A percentile compares a stretch with the other conserved stretches of the same genome.
These are phyloP conservation scores for Pseudorhiza aurosa DNA, from an alignment of 30 jellyfish, hydroid and myxozoan genomes.

Conservation along the genomic window DNA sequence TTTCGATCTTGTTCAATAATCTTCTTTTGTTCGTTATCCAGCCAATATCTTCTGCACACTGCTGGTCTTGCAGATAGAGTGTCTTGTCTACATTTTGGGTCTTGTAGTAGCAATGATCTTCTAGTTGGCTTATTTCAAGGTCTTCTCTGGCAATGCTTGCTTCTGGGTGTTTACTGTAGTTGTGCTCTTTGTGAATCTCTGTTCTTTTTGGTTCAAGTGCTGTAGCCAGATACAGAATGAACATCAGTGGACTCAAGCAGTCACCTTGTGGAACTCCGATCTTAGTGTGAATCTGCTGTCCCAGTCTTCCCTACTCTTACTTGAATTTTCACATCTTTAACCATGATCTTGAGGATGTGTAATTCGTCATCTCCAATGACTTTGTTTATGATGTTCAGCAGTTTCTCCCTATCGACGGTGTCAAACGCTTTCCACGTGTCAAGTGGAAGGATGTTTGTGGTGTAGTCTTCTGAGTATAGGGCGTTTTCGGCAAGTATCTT, in stretches of 20 bases:
- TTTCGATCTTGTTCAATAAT: background rate
- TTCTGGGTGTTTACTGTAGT: constrained; percentile 9
- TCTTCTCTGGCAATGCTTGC: no score
- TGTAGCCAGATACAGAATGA: constrained; percentile 28
- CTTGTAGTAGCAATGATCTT: no score
- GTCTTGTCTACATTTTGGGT: no score
- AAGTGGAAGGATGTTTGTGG: background rate
- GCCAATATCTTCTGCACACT: background rate
- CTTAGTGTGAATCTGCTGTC: constrained; percentile 4
- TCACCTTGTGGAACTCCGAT: constrained; percentile 40
- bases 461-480: background rate
- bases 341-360: background rate
- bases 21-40: background rate
- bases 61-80: no score
- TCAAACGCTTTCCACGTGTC: background rate
- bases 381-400: background rate
- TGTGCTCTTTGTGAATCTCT: background rate
- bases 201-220: constrained; percentile 18
- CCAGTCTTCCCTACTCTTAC: constrained; percentile 14
- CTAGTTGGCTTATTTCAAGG: no score
- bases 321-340: background rate
- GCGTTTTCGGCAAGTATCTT: background rate
- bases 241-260: constrained; percentile 25
- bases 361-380: constrained; percentile 11
- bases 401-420: constrained; percentile 7